These are phyloP conservation scores for Micronisus gabar DNA, from an alignment of 2,113 vertebrate genomes.

Conservation along the genomic window DNA sequence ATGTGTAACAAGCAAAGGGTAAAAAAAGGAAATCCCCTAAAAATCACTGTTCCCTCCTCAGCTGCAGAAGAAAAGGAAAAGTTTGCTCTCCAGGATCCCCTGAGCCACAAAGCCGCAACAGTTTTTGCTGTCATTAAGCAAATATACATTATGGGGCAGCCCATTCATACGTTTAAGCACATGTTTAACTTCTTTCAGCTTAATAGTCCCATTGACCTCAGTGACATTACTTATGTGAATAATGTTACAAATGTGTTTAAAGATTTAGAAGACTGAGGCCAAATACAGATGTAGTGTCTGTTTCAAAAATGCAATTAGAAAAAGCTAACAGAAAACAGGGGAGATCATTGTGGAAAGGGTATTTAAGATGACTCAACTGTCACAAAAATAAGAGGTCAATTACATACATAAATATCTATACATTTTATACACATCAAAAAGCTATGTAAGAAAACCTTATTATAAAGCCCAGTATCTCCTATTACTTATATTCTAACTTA, in stretches of 20 bases:
- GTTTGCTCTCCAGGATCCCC: background rate
- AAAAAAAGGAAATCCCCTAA: background rate
- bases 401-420: background rate
- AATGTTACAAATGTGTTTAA: background rate
- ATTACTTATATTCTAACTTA: background rate
- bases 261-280: background rate
- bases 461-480: background rate
- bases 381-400: background rate
- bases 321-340: background rate
- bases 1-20: background rate
- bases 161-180: background rate
- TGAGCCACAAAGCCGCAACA: background rate
- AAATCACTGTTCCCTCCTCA: background rate
- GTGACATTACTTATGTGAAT: background rate
- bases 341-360: background rate
- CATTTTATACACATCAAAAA: background rate
- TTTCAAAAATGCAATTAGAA: background rate
- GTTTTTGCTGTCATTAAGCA: background rate
- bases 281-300: background rate
- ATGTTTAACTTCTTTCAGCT: background rate
- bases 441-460: background rate
- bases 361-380: background rate
- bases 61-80: background rate
- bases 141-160: background rate
- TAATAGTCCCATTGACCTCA: background rate